Base-by-base conservation (phyloP, 2,113 vertebrate species). In the Xenopus borealis region DNA sequence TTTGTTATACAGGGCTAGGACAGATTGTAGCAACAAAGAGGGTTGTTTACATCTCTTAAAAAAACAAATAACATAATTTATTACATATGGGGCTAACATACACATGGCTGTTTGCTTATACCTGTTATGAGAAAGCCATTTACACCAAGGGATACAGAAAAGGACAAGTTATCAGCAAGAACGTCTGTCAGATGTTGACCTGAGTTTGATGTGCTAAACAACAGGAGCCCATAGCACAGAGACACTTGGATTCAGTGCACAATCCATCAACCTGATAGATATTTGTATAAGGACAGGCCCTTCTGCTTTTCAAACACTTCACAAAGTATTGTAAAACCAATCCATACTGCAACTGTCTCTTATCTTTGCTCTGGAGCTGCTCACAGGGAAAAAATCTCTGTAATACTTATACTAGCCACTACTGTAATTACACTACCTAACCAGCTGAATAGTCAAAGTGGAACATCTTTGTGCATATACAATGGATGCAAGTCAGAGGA, bases 191-290 rank as follows among this genome's bases (percentile, higher is more conserved):
- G 44, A 50, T 33, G 30, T 20, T 76, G 66, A 69, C 73, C 66
- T 76, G 66, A 76, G 58, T 69, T 44, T 76, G 66, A 76, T 76
- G 66, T 69, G 66, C 53, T 69, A 69, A 76, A 63, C 66, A 47
- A 63, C 73, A 69, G 73, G 73, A 76, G 66, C 69, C 73, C 59
- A 40, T 58, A 45, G 59, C 58, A 69, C 73, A 11, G 46, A 69
- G 73, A 12, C 66, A 44, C 47, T 20, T 58, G 23, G 19, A 69
- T 14, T 58, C 33, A 20, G 30, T 30, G 16, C 27, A 76, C 46
- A 69, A 76, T 76, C 59, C 66, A 76, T 76, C 66, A 76, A 55
- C 12, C 58, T 76, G 73, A 76, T 76, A 76, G 73, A 69, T 76
- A 63, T 76, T 76, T 76, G 66, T 76, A 53, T 76, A 76, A 69